These are phyloP conservation scores for Zapus hudsonius DNA, from an alignment of 2,113 vertebrate genomes.

Conservation along the genomic window DNA sequence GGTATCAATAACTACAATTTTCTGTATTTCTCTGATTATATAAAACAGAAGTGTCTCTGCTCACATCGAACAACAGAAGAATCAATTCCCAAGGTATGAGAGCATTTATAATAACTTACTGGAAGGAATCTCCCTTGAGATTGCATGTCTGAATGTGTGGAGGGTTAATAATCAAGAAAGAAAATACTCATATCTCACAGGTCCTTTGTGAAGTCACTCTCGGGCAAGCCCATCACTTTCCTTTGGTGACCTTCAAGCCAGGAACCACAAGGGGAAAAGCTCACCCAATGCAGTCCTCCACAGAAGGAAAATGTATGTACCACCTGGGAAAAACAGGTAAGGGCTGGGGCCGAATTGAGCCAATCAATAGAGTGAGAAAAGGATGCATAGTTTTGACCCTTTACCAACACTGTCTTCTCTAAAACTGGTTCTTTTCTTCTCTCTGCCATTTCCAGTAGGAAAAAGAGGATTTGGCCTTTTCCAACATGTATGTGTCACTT, in stretches of 20 bases:
- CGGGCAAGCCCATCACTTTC: background rate
- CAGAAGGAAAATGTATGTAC: background rate
- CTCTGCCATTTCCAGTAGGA: background rate
- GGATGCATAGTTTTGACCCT: background rate
- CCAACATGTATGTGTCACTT: background rate
- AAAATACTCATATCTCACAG: background rate
- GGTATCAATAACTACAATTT: background rate
- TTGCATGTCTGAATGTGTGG: background rate
- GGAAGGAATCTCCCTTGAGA: conserved; percentile 17
- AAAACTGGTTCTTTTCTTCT: background rate
- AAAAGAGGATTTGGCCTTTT: background rate
- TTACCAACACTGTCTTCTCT: background rate
- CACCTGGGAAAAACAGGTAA: background rate
- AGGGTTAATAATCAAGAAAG: conserved; percentile 24
- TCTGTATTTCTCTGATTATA: conserved; percentile 1
- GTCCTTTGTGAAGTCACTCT: background rate
- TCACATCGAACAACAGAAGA: background rate
- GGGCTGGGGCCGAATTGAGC: background rate
- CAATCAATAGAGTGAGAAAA: background rate
- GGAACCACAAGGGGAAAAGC: background rate
- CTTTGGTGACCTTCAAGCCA: background rate
- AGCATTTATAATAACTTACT: background rate
- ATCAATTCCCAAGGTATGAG: background rate
- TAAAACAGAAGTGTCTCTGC: background rate
- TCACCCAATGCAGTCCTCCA: background rate